Evolutionary conservation across 2,888 invertebrate species (phyloP), one percentile per base, ranked within the genome.

Genomic region (Lampropteryx suffumata): DNA sequence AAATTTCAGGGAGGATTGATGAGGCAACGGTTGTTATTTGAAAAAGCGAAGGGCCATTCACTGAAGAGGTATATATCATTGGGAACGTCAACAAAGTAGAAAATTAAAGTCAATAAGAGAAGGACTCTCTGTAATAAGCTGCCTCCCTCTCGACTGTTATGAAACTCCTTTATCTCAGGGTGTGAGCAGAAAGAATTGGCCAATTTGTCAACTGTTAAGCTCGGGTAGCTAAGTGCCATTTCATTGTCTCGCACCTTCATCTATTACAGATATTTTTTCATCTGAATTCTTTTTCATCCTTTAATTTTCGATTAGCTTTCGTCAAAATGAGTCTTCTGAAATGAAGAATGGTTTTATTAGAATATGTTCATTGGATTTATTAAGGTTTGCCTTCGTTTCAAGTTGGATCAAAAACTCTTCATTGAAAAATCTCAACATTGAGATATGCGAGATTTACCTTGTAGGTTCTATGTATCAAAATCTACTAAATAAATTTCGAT

Each of bases 71-170:
- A 88, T 87, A 85, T 84, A 87, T 90, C 86, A 88, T 80, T 80
- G 80, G 79, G 74, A 82, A 84, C 83, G 89, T 87, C 86, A 88
- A 88, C 83, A 88, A 76, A 74, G 83, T 77, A 86, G 85, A 88
- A 89, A 88, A 88, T 89, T 88, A 88, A 88, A 88, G 84, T 87
- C 84, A 88, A 86, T 87, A 86, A 79, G 79, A 79, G 71, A 64
- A 65, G 69, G 75, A 71, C 65, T 71, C 64, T 52, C 54, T 60
- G 82, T 84, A 83, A 85, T 86, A 85, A 85, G 79, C 70, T 73
- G 76, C 69, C 68, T 61, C 69, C 63, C 69, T 68, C 67, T 55
- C 37, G 72, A 69, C 73, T 75, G 79, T 82, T 81, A 82, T 81
- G 79, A 79, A 76, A 77, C 67, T 76, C 62, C 73, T 82, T 77